Evolutionary conservation across 2,888 invertebrate species (phyloP).

Genomic region (Lasioglossum malachurum): DNA sequence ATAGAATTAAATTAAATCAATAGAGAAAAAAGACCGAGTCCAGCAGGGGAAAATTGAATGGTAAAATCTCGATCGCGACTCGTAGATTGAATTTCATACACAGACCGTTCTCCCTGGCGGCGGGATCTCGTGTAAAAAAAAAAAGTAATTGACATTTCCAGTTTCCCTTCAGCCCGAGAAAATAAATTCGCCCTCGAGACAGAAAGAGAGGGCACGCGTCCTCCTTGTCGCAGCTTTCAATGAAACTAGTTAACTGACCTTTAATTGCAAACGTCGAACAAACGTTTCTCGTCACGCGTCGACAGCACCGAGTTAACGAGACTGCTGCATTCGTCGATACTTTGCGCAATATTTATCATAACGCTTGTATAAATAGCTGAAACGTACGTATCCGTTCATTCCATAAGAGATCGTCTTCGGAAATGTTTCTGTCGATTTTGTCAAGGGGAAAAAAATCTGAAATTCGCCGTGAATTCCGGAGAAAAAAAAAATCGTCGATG

Average conservation of each 20-base stretch:
- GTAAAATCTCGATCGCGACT: neutral
- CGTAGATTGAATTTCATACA: neutral
- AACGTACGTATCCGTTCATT: neutral
- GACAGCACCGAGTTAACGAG: neutral
- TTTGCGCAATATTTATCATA: neutral
- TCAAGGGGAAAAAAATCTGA: neutral
- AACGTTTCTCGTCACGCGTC: constrained; percentile 11
- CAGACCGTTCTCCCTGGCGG: neutral
- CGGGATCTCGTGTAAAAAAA: neutral
- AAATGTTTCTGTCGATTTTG: neutral
- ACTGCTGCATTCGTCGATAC: neutral
- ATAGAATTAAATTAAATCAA: neutral
- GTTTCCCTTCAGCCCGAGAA: neutral
- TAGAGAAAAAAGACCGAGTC: neutral
- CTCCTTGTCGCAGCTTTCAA: neutral
- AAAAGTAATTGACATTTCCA: constrained; percentile 10
- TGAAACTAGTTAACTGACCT: neutral
- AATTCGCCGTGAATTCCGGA: neutral
- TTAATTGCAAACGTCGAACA: constrained; percentile 1
- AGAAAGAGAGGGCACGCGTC: neutral
- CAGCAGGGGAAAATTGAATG: neutral
- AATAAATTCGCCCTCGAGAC: neutral
- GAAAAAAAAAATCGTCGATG: neutral
- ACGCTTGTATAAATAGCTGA: neutral
- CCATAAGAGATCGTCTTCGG: neutral